Percentiles rank a stretch among this genome's conserved stretches.
Conservation (phyloP, 2,113 vertebrate species). For the Pollimyrus isidori region DNA sequence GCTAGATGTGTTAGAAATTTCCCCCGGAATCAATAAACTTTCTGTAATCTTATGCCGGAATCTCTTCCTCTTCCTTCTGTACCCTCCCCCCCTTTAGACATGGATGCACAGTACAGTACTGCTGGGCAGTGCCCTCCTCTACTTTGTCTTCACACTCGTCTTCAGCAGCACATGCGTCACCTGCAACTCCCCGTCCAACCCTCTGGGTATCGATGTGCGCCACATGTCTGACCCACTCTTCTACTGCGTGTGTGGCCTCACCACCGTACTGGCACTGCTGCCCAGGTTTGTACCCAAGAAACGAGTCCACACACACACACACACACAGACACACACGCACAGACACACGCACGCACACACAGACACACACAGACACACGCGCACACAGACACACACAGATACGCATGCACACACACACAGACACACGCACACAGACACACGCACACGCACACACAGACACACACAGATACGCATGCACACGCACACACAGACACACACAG, state of each 20-base stretch:
- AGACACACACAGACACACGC: no score
- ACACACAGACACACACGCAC: not conserved
- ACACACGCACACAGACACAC: not conserved
- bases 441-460: not conserved
- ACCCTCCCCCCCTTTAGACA: slow-evolving; percentile 54
- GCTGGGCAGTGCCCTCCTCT: slow-evolving; percentile 59
- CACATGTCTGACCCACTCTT: slow-evolving; percentile 70
- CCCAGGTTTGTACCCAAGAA: slow-evolving; percentile 64
- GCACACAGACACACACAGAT: no score
- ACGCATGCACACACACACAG: not conserved
- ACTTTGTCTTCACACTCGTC: slow-evolving; percentile 68
- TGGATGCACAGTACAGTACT: slow-evolving; percentile 70
- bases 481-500: no score
- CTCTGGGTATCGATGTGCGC: slow-evolving; percentile 68
- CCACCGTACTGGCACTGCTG: slow-evolving; percentile 70
- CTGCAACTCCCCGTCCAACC: slow-evolving; percentile 72
- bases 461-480: no score
- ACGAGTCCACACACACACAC: not conserved
- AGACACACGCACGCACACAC: no score
- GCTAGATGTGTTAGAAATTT: not conserved
- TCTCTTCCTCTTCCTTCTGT: not conserved
- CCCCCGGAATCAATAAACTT: not conserved
- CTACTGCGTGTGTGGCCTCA: slow-evolving; percentile 71
- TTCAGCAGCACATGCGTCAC: slow-evolving; percentile 67
- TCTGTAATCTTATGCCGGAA: not conserved